phyloP scores from a whole-genome alignment of 2,113 vertebrate genomes.

The Carassius auratus region DNA sequence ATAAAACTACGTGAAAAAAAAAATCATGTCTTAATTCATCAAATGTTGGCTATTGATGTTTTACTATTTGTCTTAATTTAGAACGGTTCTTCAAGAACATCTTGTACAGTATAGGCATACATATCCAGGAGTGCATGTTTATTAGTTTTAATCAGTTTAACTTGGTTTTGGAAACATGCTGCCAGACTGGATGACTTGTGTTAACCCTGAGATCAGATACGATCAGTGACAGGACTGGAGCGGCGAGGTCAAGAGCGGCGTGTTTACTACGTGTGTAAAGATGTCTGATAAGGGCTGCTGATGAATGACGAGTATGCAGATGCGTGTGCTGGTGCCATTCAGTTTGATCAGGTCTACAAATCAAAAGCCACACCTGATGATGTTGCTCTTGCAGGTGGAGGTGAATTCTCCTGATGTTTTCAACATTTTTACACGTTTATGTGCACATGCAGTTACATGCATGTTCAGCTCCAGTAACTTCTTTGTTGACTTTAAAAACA shows the following conservation, averaged over 20 bases:
- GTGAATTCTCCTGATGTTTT: background rate
- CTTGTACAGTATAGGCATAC: background rate
- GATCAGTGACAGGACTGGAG: background rate
- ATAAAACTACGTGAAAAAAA: conserved; percentile 54
- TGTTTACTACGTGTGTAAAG: background rate
- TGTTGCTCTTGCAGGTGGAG: conserved; percentile 12
- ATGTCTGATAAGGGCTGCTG: background rate
- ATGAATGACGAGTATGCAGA: background rate
- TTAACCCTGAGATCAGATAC: no score
- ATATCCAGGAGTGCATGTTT: background rate
- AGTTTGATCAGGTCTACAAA: background rate
- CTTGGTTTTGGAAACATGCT: no score
- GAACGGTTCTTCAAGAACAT: background rate
- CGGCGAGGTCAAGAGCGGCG: background rate
- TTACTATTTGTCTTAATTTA: background rate
- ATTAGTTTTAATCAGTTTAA: background rate
- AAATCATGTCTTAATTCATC: background rate
- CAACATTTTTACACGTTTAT: background rate
- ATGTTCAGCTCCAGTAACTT: background rate
- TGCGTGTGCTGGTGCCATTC: background rate
- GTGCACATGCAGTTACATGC: background rate
- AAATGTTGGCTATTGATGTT: background rate
- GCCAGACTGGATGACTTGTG: no score
- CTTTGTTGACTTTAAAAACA: conserved; percentile 2
- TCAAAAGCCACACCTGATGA: background rate